Conservation (phyloP, 2,797 vertebrate genomes). For the Falco novaeseelandiae region DNA sequence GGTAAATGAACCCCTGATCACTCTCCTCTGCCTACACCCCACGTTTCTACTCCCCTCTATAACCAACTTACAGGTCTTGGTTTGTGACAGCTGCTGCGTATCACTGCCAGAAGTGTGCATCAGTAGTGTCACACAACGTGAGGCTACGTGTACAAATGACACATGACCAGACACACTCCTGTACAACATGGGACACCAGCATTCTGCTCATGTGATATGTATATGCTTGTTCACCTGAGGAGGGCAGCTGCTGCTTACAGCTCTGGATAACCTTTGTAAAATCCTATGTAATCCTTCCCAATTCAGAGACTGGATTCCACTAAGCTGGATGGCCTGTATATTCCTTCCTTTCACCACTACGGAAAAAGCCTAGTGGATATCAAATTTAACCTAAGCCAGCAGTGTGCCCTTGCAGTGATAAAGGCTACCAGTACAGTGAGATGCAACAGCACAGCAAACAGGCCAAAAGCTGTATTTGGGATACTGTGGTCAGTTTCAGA, state of each 20-base stretch:
- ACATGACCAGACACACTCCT: background rate
- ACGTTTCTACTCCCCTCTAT: background rate
- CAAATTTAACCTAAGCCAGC: background rate
- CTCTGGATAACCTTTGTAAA: background rate
- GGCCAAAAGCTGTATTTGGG: background rate
- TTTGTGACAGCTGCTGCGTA: background rate
- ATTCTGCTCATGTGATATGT: background rate
- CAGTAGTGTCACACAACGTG: background rate
- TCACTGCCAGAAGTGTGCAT: background rate
- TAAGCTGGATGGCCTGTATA: background rate
- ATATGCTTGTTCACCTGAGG: background rate
- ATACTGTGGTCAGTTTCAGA: background rate
- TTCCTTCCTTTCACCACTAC: background rate
- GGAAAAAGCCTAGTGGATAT: background rate
- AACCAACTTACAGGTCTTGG: background rate
- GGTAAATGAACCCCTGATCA: background rate
- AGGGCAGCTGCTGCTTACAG: background rate
- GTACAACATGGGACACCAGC: background rate
- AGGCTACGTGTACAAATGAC: background rate
- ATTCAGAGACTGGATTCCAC: background rate
- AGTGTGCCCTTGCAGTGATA: background rate
- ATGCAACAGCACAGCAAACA: background rate
- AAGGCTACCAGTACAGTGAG: background rate
- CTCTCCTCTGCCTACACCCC: background rate
- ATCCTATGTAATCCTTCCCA: background rate